Base-by-base conservation (phyloP, 2,113 vertebrate genomes). In the Scatophagus argus region DNA sequence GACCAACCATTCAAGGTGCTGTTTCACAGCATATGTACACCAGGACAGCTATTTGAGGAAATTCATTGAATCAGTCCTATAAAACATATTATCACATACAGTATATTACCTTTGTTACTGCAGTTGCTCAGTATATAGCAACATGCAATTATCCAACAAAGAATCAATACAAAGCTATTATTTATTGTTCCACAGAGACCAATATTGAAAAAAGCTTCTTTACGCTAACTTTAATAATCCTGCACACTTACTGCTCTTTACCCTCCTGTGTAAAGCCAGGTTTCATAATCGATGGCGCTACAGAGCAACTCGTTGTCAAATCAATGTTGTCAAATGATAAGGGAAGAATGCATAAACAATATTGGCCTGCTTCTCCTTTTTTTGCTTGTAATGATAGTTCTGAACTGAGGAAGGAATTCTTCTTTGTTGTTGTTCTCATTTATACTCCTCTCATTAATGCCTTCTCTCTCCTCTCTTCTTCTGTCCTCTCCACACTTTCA, bases 121-220 rank as follows among this genome's bases (percentile, higher is more conserved):
- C 25, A n/a, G 44, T 31, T 38, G 39, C n/a, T n/a, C n/a, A n/a
- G n/a, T 25, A 41, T 62, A 54, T 31, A 47, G 5, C 27, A 19
- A 16, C 2, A 31, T 54, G 47, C 78, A 32, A 88, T 70, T 56
- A 34, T 6, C 25, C 62, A 32, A 6, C 5, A 14, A 55, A 34
- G 43, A 73, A 88, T 87, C 83, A 41, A 89, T 87, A 71, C 0
- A 23, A 38, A 34, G 31, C 63, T 77, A 79, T 41, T 77, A 43
- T 75, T 86, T 76, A 54, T 58, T 62, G 32, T 68, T 75, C 66
- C 64, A 32, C 39, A 34, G 61, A 59, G 74, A 54, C 5, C 10
- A 17, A 52, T 65, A 59, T 1, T 63, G 34, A 83, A 83, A 88
- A 87, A 75, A 77, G 74, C 34, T 46, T 66, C 54, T 43, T 31